These are phyloP conservation scores for Tiliqua scincoides DNA, from an alignment of 2,113 vertebrate species.

Conservation along the genomic window DNA sequence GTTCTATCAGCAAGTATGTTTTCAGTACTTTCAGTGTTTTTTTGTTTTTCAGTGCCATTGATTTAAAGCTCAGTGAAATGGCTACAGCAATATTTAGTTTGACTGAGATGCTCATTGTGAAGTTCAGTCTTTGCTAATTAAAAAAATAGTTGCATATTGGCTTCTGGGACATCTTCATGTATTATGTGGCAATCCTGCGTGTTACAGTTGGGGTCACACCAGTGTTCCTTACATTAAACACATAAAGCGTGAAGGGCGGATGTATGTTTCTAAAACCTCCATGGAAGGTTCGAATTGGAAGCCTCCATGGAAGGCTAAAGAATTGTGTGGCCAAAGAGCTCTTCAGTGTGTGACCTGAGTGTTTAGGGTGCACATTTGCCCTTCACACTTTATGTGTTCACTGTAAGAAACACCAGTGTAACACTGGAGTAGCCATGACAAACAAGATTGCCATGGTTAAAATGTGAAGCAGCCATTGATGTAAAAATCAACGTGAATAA, in stretches of 20 bases:
- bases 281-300: background rate
- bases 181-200: background rate
- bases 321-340: background rate
- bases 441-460: background rate
- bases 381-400: background rate
- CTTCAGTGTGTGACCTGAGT: background rate
- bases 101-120: background rate
- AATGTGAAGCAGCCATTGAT: slow-evolving; percentile 1
- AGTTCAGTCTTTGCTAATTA: background rate
- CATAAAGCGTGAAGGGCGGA: background rate
- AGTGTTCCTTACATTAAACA: background rate
- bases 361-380: background rate
- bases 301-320: background rate
- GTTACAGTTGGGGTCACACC: background rate
- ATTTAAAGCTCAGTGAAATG: background rate
- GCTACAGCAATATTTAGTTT: background rate
- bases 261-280: background rate
- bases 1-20: background rate
- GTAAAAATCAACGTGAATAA: slow-evolving; percentile 27
- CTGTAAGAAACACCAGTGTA: background rate
- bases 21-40: background rate
- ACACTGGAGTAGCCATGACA: background rate
- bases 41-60: background rate
- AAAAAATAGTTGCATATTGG: background rate
- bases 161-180: background rate